Base-by-base conservation (phyloP, 2,797 vertebrate genomes). In the Etheostoma perlongum region DNA sequence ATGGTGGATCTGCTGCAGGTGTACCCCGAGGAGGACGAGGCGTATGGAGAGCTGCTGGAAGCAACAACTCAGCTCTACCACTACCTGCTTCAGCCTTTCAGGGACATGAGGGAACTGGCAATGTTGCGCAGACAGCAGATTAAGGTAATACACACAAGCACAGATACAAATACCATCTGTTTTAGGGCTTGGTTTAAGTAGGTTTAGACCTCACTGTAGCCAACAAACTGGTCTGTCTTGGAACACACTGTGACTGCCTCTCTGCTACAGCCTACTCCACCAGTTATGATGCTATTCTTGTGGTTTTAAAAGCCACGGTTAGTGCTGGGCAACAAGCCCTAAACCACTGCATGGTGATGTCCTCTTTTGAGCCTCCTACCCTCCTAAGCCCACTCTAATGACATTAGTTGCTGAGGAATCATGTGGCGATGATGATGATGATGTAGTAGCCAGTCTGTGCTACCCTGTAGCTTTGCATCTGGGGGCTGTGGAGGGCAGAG, bases 111-210 rank as follows among this genome's bases (percentile, higher is more conserved):
- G 80, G 98, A 99, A 52, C 95, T 99, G 78, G 98, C 98, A 0
- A 99, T 98, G 97, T 90, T 99, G 73, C 94, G 97, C 76, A 94
- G 97, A 84, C 98, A 99, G 88, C 98, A 99, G 93, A 99, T 99
- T 93, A 99, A 99, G 97, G 98, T 99, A 95, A 85, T 61, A 52
- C 59, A 72, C 67, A 21, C 58, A 33, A 13, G 30, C 54, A 55
- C 36, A 30, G 53, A 83, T 60, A 58, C 81, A 64, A 70, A 66
- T 66, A 6, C 91, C 90, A 91, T 91, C 91, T 92, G 89, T 74
- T 85, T 79, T 36, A 18, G 52, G 73, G 76, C 72, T 86, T 57
- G 79, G 70, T 78, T 81, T 90, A 83, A 85, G 77, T 27, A 68
- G 85, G 74, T 81, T 82, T 84, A 83, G 72, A 74, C 49, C 73